Evolutionary conservation across 2,888 invertebrate genomes (phyloP), one percentile per base, ranked within the genome.

Genomic region (Onchidella celtica): DNA sequence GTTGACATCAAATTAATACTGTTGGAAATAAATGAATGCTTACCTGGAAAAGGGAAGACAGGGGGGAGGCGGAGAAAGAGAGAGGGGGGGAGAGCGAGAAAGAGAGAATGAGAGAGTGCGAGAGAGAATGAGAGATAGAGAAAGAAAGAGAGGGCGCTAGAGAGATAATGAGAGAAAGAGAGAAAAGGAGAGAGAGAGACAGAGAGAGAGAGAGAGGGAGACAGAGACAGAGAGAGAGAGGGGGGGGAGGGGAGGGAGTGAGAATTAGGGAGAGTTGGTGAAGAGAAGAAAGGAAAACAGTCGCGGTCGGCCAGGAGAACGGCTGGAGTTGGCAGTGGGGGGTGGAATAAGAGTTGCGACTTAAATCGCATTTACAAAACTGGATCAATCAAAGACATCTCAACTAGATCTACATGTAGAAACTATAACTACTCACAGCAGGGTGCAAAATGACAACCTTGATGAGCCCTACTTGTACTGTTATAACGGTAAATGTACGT

Each of bases 71-170:
- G 69, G 32, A 57, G 78, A 70, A 36, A 69, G 27, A 69, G 59
- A 38, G 59, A 57, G 36, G 36, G 59, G 57, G 27, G 34, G 57
- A 69, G 36, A 59, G 29, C 65, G 32, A 68, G 55, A 77, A 32
- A 40, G 68, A 77, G 32, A 55, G 55, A 55, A 29, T 66, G 55
- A 65, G 34, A 77, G 29, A 77, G 47, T 66, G 27, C 38, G 66
- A 65, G 55, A 65, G 24, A 40, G 21, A 24, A 55, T 66, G 47
- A 59, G 55, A 40, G 32, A 66, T 66, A 77, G 2, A 36, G 77
- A 77, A 32, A 14, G 38, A 21, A 21, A 27, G 47, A 40, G 24
- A 29, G 40, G 47, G 47, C 0, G 66, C n/a, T 47, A 27, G 65
- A 66, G 55, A 40, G 32, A 27, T 27, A 66, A 40, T 2, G 47